phyloP scores from a whole-genome alignment of 2,113 vertebrate species.

The Cettia cetti region DNA sequence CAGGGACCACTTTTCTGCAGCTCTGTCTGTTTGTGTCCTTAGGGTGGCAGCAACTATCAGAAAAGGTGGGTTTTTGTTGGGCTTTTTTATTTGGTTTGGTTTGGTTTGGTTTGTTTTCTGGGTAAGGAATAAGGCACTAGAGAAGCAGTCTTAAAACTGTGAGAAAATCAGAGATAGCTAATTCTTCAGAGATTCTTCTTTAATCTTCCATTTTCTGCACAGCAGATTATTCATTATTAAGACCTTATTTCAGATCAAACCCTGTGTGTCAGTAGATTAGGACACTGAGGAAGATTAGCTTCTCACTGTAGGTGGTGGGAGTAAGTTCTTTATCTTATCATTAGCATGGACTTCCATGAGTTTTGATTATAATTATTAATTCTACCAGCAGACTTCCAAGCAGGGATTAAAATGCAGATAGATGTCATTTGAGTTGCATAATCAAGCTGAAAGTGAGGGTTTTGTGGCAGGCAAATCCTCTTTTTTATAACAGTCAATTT shows the following conservation, averaged over 20 bases:
- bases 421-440: conserved; percentile 8
- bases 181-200: conserved; percentile 29
- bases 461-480: conserved; percentile 7
- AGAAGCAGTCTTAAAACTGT: neutral
- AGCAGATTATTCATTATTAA: conserved; percentile 75
- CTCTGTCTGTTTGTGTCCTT: neutral
- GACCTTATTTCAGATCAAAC: conserved; percentile 68
- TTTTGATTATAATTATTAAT: conserved; percentile 72
- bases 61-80: neutral
- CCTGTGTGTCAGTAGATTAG: conserved; percentile 71
- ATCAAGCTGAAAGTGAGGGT: neutral
- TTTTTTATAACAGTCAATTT: neutral
- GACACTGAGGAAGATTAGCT: conserved; percentile 64
- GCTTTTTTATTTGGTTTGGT: neutral
- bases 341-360: conserved; percentile 62
- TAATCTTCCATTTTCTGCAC: conserved; percentile 70
- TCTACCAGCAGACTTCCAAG: conserved; percentile 41
- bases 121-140: too few species aligned
- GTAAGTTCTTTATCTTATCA: conserved; percentile 72
- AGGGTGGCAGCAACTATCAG: conserved; percentile 41
- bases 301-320: conserved; percentile 52
- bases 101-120: neutral
- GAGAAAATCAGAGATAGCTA: neutral
- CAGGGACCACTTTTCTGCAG: neutral
- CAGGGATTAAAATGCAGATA: conserved; percentile 56